Conservation (phyloP, 2,888 invertebrate genomes). For the Folsomia candida region DNA sequence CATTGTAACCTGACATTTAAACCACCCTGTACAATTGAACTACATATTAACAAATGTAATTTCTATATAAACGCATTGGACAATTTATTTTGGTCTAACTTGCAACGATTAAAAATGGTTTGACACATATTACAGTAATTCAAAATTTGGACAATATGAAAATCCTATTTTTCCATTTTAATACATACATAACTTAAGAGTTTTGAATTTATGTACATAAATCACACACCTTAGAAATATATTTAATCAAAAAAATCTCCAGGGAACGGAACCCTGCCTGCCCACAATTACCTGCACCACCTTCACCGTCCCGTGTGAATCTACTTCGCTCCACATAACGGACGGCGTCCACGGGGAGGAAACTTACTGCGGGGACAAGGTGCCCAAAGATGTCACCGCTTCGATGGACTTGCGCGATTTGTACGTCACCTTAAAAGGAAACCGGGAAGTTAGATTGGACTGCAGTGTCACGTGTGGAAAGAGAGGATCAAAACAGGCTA, state of each 20-base stretch:
- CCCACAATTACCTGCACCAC: constrained; percentile 35
- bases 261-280: constrained; percentile 47
- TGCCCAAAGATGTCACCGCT: constrained; percentile 31
- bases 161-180: no score
- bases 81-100: no score
- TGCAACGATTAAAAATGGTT: no score
- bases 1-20: no score
- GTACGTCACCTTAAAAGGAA: constrained; percentile 26
- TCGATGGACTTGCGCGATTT: constrained; percentile 38
- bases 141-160: no score
- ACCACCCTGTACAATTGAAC: no score
- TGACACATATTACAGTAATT: no score
- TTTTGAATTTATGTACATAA: no score
- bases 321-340: constrained; percentile 30
- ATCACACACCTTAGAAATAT: no score
- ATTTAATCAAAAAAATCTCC: not conserved
- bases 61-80: no score
- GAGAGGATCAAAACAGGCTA: not conserved
- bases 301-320: constrained; percentile 18
- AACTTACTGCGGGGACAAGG: constrained; percentile 32
- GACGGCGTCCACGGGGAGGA: constrained; percentile 38
- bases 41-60: no score
- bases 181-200: no score
- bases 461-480: not conserved
- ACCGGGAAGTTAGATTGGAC: not conserved